Conservation (phyloP, 2,113 vertebrate genomes). For the Uropsilus gracilis region DNA sequence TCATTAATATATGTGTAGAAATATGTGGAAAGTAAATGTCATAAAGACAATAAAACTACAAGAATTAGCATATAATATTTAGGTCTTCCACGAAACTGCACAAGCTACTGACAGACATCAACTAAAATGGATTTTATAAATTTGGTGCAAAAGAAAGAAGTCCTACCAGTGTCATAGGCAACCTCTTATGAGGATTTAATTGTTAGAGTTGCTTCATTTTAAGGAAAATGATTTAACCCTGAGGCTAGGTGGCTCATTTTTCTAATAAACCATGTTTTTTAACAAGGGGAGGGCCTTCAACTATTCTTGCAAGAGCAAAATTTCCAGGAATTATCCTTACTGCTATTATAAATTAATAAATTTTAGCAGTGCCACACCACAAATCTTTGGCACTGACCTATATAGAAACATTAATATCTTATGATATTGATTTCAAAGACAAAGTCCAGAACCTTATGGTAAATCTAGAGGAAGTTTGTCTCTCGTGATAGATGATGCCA, state of each 20-base stretch:
- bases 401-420: constrained; percentile 79
- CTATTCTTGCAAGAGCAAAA: constrained; percentile 76
- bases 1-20: not conserved
- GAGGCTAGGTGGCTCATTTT: constrained; percentile 69
- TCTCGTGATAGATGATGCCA: constrained; percentile 60
- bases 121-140: constrained; percentile 31
- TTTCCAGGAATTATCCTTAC: constrained; percentile 79
- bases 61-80: not conserved
- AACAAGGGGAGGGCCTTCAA: constrained; percentile 64
- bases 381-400: constrained; percentile 80
- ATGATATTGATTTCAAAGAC: constrained; percentile 80
- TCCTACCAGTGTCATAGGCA: constrained; percentile 11
- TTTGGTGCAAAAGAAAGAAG: constrained; percentile 27
- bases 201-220: constrained; percentile 69
- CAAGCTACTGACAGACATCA: not conserved
- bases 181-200: constrained; percentile 70
- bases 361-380: constrained; percentile 69
- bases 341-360: constrained; percentile 80
- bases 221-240: constrained; percentile 70
- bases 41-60: not conserved
- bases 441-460: constrained; percentile 77
- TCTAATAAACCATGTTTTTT: constrained; percentile 67
- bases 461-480: constrained; percentile 74
- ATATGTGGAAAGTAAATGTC: not conserved
- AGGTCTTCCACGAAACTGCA: not conserved